phyloP scores from a whole-genome alignment of 2,888 invertebrate genomes.

The Lithophane semibrunnea region DNA sequence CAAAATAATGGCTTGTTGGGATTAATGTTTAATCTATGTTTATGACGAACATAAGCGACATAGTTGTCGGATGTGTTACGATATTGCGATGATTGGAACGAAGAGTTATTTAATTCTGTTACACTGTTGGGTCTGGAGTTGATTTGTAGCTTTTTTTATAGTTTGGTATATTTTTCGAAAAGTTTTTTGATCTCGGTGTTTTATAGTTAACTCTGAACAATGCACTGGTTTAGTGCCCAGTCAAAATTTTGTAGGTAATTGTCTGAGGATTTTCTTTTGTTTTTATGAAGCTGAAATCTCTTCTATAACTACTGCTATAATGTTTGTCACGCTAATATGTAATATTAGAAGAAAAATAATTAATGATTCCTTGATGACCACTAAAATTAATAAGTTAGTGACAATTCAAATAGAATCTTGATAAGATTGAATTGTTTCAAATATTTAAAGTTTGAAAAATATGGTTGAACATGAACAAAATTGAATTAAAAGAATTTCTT shows the following conservation, averaged over 20 bases:
- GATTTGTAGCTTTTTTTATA: constrained; percentile 42
- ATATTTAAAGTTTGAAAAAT: constrained; percentile 54
- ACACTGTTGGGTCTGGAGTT: constrained; percentile 36
- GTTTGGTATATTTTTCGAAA: constrained; percentile 5
- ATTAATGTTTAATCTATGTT: constrained; percentile 68
- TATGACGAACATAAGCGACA: constrained; percentile 65
- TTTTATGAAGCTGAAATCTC: constrained; percentile 8
- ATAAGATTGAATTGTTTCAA: constrained; percentile 32
- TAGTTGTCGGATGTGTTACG: constrained; percentile 52
- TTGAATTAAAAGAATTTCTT: constrained; percentile 75
- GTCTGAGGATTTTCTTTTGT: constrained; percentile 4
- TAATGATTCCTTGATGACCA: neutral
- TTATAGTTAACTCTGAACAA: constrained; percentile 36
- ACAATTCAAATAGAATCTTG: constrained; percentile 16
- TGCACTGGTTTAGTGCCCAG: constrained; percentile 9
- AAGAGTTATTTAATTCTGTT: constrained; percentile 56
- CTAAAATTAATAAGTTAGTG: constrained; percentile 6
- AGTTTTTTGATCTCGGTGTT: constrained; percentile 24
- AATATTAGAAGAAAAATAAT: neutral
- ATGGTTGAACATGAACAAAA: constrained; percentile 60
- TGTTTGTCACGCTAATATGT: neutral
- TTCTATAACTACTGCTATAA: neutral
- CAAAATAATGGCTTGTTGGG: constrained; percentile 66
- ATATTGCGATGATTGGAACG: constrained; percentile 55
- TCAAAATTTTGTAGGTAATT: neutral